Evolutionary conservation across 1,140 invertebrate genomes (phyloP), one percentile per base, ranked within the genome.

Genomic region (Procambarus virginalis): DNA sequence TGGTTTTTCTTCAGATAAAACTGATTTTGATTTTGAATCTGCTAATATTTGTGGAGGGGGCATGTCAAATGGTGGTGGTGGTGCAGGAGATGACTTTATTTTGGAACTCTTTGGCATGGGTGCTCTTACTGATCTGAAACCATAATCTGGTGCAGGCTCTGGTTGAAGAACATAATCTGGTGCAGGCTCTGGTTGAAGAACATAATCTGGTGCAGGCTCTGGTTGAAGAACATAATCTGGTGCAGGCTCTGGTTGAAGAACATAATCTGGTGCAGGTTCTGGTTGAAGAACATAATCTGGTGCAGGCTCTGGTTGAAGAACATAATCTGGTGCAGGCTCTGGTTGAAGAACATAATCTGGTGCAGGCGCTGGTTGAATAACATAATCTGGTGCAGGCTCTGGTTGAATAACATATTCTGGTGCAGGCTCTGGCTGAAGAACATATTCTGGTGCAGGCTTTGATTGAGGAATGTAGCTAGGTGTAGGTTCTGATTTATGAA

Each of bases 51-150:
- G 55, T 60, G 87, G 87, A 76, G 64, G 77, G 45, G 70, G 51
- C 70, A 91, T 76, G 68, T 87, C 90, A 87, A 87, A 91, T 51
- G 90, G 90, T 70, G 90, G 90, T 22, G 90, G 84, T 55, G 85
- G 80, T 34, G 86, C 46, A 70, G 84, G 2, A 64, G 89, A 78
- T 80, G 90, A 75, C 14, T 73, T 83, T 17, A 51, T 9, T 73
- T 80, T 60, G 12, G 64, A 77, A 46, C 9, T 22, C 48, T 68
- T 83, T 84, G 75, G 82, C 22, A 83, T 48, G 82, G 91, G 91
- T 20, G 91, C 91, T 82, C 70, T 77, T 17, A 92, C 91, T 4
- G 86, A 58, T n/a, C 64, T 84, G 77, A 92, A 92, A 9, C 86
- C 86, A 58, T n/a, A n/a, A n/a, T n/a, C n/a, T n/a, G 83, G 84